Evolutionary conservation across 2,113 vertebrate species (phyloP), one percentile per base, ranked within the genome.

Genomic region (Rhabdornis inornatus): DNA sequence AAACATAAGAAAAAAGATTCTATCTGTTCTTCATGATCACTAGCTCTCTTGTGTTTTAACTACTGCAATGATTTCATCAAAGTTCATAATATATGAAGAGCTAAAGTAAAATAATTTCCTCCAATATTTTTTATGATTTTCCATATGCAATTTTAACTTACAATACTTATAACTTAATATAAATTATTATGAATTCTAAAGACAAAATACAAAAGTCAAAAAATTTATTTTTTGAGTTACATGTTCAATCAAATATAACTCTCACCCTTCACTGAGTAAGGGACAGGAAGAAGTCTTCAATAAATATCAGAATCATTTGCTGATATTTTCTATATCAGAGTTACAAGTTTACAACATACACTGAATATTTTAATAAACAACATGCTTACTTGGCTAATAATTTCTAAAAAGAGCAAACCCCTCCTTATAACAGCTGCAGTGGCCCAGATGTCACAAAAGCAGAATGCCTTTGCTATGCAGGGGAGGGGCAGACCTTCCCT

Each of bases 391-490:
- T 90, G 35, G 79, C 86, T 89, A 94, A 93, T 86, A 83, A 88
- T 61, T 92, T 94, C 92, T 97, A 94, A 90, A 95, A 94, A 90
- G 92, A 91, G 75, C 39, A 82, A 95, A 64, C 82, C 71, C 56
- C 92, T 96, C 90, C 90, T 94, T 70, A 17, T n/a, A 86, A 77
- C 92, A 96, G 92, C 94, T 97, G 95, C 88, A 80, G 79, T 11
- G 63, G 40, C 85, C 91, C 79, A 95, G 92, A 92, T 94, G 90
- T 77, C 94, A 70, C 25, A 80, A 72, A 94, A 70, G 45, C 70
- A 88, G 92, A 87, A 93, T 52, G 93, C 33, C 65, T 82, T 25
- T 63, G 89, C 89, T 95, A 89, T 89, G 89, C 71, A 57, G 59
- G 87, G 89, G 91, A 89, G 66, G 63, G 91, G 84, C 78, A 78